Evolutionary conservation across 1,140 invertebrate genomes (phyloP), one percentile per base, ranked within the genome.

Genomic region (Diachasmimorpha longicaudata): DNA sequence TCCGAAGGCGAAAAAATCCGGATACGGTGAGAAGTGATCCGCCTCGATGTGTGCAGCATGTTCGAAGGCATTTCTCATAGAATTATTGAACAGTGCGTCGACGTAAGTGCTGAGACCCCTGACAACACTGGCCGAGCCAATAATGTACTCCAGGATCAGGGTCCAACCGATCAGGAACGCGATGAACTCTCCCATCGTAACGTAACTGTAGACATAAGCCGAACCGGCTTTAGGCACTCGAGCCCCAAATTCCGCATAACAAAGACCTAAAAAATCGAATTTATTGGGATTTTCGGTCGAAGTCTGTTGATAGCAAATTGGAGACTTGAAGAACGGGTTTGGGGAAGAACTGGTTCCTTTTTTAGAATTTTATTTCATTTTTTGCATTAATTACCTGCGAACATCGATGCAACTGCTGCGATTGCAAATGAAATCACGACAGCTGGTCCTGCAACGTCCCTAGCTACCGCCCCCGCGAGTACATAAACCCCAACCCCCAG

Each of bases 401-500:
- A 93, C 52, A 96, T 92, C 21, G 95, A 96, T 36, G 95, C 95
- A 58, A 97, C 84, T 0, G 95, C 96, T 0, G 96, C 96, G 31
- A 97, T 92, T 4, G 96, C 87, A 83, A 96, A 97, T 6, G 95
- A 96, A 39, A 97, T 79, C 46, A 95, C 90, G 11, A 97, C 95
- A 42, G 95, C 93, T 0, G 96, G 96, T 0, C 96, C 96, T 0
- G 96, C 93, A 67, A 91, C 92, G 69, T 92, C 90, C 84, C 92
- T 93, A 23, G 95, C 94, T n/a, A 97, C 95, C 77, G 95, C 92
- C 11, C 96, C 96, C 16, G 95, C 95, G 23, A 97, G 86, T 8
- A 97, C 95, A 89, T 97, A 98, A 13, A 97, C 94, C 14, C 96
- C 96, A 25, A 96, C 94, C 4, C 96, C 96, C 10, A 97, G 86